These are phyloP conservation scores for Campylorhamphus procurvoides DNA, from an alignment of 2,113 vertebrate species.

Conservation along the genomic window DNA sequence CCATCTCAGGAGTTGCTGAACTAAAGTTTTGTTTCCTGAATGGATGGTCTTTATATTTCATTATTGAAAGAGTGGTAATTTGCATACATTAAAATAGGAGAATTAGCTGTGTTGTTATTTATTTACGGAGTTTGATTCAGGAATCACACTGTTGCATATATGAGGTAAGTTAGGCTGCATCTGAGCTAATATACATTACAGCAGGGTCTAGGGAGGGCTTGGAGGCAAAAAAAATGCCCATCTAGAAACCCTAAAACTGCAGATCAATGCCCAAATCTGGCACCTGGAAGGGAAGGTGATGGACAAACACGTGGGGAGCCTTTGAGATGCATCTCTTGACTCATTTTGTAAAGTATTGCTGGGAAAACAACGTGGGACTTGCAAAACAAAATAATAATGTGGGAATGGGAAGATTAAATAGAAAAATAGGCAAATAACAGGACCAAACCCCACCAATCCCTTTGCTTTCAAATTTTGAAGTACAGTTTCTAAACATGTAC, in stretches of 20 bases:
- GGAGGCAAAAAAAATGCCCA: neutral
- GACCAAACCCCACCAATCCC: rapidly evolving
- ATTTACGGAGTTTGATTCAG: neutral
- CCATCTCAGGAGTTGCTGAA: neutral
- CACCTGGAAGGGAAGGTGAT: neutral
- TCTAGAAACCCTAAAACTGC: neutral
- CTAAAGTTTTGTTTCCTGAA: neutral
- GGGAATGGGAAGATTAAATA: neutral
- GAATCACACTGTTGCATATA: neutral
- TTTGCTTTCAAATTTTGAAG: neutral
- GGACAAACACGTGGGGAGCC: neutral
- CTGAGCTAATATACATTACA: neutral
- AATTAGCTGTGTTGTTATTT: neutral
- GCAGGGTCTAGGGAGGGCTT: neutral
- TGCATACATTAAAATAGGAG: neutral
- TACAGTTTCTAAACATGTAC: neutral
- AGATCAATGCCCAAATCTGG: neutral
- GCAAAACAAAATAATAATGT: neutral
- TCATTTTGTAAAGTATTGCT: neutral
- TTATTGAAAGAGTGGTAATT: neutral
- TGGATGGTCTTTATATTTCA: neutral
- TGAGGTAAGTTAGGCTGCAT: neutral
- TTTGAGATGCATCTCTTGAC: neutral
- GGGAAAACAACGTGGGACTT: neutral
- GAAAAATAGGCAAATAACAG: neutral